Evolutionary conservation across 2,797 vertebrate genomes (phyloP).

Genomic region (Tragelaphus eurycerus): DNA sequence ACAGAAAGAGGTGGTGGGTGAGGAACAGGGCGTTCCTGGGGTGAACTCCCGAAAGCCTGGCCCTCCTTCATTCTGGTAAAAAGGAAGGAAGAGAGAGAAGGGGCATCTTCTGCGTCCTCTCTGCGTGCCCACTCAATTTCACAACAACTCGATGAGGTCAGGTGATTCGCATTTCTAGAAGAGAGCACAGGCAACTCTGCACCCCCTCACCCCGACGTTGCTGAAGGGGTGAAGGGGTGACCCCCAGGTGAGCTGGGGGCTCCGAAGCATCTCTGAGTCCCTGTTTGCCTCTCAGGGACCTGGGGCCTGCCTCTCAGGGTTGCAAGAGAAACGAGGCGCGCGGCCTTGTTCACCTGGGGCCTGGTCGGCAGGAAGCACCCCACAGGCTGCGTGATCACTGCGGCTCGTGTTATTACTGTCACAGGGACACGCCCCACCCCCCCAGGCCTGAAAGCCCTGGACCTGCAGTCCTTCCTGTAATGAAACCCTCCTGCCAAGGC

Average conservation of each 20-base stretch:
- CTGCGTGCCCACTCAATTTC: not conserved
- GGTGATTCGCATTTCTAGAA: not conserved
- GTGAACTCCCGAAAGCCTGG: not conserved
- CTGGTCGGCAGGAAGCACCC: not conserved
- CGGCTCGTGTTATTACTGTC: fast-evolving
- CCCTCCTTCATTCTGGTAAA: not conserved
- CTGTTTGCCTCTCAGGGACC: not conserved
- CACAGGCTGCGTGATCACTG: fast-evolving
- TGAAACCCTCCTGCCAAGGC: not conserved
- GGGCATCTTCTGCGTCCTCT: not conserved
- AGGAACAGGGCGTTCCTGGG: not conserved
- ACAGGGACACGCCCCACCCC: not conserved
- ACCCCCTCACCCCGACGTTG: fast-evolving
- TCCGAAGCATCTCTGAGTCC: not conserved
- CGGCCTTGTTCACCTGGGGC: not conserved
- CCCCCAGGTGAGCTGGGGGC: not conserved
- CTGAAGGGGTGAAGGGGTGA: not conserved
- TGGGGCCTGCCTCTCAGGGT: not conserved
- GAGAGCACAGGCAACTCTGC: too few relatives aligned
- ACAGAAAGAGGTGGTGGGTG: not conserved
- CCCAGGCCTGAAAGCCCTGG: not conserved
- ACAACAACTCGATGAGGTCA: not conserved
- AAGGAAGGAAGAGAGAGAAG: not conserved
- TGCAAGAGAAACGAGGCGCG: not conserved
- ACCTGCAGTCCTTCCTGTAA: conserved; percentile 10